Evolutionary conservation across 2,888 invertebrate species (phyloP).

Genomic region (Melangyna quadrimaculata): DNA sequence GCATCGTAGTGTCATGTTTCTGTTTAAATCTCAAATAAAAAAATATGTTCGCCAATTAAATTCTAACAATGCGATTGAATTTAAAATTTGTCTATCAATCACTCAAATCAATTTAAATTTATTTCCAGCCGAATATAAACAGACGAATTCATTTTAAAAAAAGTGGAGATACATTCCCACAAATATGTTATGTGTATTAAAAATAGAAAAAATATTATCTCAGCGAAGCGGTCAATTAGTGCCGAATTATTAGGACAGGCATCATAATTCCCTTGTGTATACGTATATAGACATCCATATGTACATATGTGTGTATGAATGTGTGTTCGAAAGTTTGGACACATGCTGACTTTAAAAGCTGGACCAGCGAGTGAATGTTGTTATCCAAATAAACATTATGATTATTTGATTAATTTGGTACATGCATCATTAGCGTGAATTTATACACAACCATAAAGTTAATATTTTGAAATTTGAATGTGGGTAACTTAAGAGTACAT

Average conservation of each 20-base stretch:
- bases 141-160: neutral
- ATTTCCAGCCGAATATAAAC: neutral
- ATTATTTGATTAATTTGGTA: neutral
- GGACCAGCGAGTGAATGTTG: neutral
- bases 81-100: neutral
- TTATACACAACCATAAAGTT: neutral
- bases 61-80: neutral
- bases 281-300: neutral
- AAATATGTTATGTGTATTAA: neutral
- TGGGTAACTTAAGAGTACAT: neutral
- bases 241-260: neutral
- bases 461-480: slow-evolving; percentile 6
- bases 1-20: neutral
- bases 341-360: neutral
- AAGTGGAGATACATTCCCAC: neutral
- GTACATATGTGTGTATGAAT: neutral
- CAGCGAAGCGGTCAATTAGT: neutral
- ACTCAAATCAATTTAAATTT: neutral
- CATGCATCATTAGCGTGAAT: slow-evolving; percentile 5
- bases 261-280: neutral
- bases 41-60: neutral
- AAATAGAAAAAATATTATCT: neutral
- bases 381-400: neutral
- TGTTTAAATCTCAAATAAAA: neutral
- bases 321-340: neutral